These are phyloP conservation scores for Megastigmus dorsalis DNA, from an alignment of 2,888 invertebrate genomes.

Conservation along the genomic window DNA sequence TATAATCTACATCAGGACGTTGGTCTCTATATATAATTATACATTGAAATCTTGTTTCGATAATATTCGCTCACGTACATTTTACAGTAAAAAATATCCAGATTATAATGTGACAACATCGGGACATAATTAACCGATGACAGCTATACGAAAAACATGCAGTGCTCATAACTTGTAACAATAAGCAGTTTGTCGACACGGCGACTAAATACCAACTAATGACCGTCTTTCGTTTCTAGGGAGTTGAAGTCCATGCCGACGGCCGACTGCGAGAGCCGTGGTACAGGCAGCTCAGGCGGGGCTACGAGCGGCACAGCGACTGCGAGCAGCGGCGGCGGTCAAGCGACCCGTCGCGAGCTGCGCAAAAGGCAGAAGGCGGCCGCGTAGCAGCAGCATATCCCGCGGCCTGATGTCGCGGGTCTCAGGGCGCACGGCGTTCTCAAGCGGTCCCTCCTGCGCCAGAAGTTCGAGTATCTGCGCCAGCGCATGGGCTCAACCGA, in stretches of 20 bases:
- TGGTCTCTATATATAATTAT: no score
- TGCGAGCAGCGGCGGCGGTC: conserved; percentile 53
- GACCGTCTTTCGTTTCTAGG: conserved; percentile 69
- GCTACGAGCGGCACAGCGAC: neutral
- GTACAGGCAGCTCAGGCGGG: neutral
- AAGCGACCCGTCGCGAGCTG: conserved; percentile 75
- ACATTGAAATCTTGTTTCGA: no score
- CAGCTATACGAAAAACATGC: no score
- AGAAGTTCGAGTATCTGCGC: conserved; percentile 64
- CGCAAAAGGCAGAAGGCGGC: conserved; percentile 80
- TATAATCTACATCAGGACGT: no score
- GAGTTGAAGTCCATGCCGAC: conserved; percentile 81
- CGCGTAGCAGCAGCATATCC: conserved; percentile 77
- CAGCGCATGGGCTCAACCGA: conserved; percentile 67
- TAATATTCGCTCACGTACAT: no score
- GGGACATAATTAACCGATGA: no score
- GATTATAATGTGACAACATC: no score
- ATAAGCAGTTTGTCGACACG: no score
- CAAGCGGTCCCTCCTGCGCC: conserved; percentile 68
- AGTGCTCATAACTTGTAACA: no score
- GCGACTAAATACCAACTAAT: no score
- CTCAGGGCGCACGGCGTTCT: conserved; percentile 68
- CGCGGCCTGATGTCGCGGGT: conserved; percentile 72
- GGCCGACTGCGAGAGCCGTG: conserved; percentile 72
- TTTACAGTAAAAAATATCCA: no score